Base-by-base conservation (phyloP, 1,140 invertebrate species). In the Augochlora pura region DNA sequence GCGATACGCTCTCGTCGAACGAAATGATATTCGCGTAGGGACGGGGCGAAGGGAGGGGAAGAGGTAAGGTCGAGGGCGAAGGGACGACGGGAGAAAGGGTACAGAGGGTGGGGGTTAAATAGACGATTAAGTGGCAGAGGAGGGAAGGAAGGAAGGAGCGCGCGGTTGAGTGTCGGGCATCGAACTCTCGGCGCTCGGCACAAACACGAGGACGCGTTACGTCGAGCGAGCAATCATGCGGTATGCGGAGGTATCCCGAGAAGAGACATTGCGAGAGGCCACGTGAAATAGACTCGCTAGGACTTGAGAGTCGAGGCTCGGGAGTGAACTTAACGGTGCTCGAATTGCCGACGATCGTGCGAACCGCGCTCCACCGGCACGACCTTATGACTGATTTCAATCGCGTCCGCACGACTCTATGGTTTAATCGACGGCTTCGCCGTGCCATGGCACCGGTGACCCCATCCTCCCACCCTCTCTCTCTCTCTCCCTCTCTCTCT, bases 131-230 rank as follows among this genome's bases (percentile, higher is more conserved):
- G 54, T 32, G 75, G 68, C 27, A 52, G 75, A 49, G 52, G 54
- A 42, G 23, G 32, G 32, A 32, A 32, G 32, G 39, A 49, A 66
- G 39, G 64, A 66, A n/a, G 7, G 71, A 18, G 18, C 64, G 73
- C 64, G 73, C n/a, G 6, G 52, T 25, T 59, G 64, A 52, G 65
- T 57, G 68, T 64, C 70, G 76, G 57, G 66, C 62, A 76, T 71
- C 66, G 81, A 84, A 84, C 82, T 84, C 71, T 32, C 39, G 66
- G 25, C 62, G 4, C 32, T 32, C 32, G 66, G 25, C 62, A 65
- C 82, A 84, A 83, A 75, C 77, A 84, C 70, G 39, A 62, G 70
- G 66, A 80, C 60, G 77, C 75, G 73, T 84, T 80, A 83, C 82
- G 68, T 70, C 63, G 82, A 74, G 79, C 46, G 67, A 66, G 25